Evolutionary conservation across 2,888 invertebrate species (phyloP).

Genomic region (Alloplasta piceator): DNA sequence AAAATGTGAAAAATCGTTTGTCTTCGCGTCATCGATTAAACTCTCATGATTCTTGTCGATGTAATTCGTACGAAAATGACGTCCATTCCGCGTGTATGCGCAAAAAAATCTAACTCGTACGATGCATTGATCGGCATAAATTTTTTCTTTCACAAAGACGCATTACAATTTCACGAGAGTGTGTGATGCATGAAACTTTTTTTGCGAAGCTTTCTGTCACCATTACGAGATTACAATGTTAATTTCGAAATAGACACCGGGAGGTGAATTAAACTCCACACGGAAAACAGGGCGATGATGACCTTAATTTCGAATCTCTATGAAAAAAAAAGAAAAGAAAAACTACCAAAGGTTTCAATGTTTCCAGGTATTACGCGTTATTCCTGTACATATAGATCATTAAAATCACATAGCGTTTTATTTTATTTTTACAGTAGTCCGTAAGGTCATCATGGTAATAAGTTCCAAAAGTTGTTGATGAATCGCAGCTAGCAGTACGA

Average conservation of each 20-base stretch:
- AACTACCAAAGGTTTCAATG: conserved; percentile 31
- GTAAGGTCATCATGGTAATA: conserved; percentile 63
- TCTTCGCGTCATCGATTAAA: too few species aligned
- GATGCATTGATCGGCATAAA: conserved; percentile 32
- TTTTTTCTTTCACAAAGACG: conserved; percentile 3
- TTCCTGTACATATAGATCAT: conserved; percentile 59
- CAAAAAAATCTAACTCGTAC: background rate
- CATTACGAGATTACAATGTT: conserved; percentile 5
- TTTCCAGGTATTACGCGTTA: conserved; percentile 56
- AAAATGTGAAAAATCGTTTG: background rate
- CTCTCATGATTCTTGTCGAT: background rate
- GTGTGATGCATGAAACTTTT: background rate
- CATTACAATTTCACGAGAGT: conserved; percentile 7
- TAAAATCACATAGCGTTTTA: conserved; percentile 51
- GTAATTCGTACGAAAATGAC: conserved; percentile 33
- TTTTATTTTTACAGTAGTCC: conserved; percentile 61
- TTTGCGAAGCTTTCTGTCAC: conserved; percentile 9
- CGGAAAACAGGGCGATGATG: conserved; percentile 53
- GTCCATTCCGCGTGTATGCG: conserved; percentile 29
- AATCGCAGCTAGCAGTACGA: conserved; percentile 45
- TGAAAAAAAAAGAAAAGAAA: conserved; percentile 9
- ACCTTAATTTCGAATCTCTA: conserved; percentile 44
- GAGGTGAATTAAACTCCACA: conserved; percentile 48
- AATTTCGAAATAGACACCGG: conserved; percentile 35
- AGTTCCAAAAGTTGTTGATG: conserved; percentile 56